Base-by-base conservation (phyloP, 2,888 invertebrate genomes). In the Drosophila pseudotalamancana region DNA sequence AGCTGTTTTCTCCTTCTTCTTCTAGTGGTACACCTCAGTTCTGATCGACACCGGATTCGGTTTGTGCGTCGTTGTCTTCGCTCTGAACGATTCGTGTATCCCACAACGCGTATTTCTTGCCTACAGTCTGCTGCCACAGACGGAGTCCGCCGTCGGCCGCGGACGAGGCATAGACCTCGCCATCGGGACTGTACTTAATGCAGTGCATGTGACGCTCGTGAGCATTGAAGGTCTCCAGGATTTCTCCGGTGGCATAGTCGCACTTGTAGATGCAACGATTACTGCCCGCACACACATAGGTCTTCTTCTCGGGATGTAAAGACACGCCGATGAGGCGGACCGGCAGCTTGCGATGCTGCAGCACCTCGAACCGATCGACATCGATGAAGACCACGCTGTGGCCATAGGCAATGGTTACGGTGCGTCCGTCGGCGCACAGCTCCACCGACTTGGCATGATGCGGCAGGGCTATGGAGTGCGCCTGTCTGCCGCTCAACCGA, bases 161-260 rank as follows among this genome's bases (percentile, higher is more conserved):
- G 1, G 98, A 97, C 48, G 97, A 97, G 12, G 98, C 98, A 91
- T 97, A 98, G 66, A 98, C 92, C 92, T 98, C 98, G 12, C 98
- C 98, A 92, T 98, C 98, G 0, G 98, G 98, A 21, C 97, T 97
- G 92, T 98, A 98, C 64, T 95, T 93, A 19, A 98, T 96, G 91
- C 96, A 96, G 91, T 98, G 98, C 6, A 98, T 95, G 1, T 97
- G 97, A 0, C 97, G 97, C 92, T 98, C 98, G 92, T 98, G 98
- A 0, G 98, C 98, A 90, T 97, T 97, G 92, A 97, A 98, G 6
- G 96, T 97, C 92, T 98, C 98, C 96, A 92, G 91, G 40, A 98
- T 97, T 50, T 94, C 93, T 61, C 97, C 98, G 12, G 96, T 96
- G 64, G 94, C 94, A 89, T 96, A 98, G 90, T 98, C 97, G 90